phyloP scores from a whole-genome alignment of 2,888 invertebrate species.

The Coenonympha glycerion region DNA sequence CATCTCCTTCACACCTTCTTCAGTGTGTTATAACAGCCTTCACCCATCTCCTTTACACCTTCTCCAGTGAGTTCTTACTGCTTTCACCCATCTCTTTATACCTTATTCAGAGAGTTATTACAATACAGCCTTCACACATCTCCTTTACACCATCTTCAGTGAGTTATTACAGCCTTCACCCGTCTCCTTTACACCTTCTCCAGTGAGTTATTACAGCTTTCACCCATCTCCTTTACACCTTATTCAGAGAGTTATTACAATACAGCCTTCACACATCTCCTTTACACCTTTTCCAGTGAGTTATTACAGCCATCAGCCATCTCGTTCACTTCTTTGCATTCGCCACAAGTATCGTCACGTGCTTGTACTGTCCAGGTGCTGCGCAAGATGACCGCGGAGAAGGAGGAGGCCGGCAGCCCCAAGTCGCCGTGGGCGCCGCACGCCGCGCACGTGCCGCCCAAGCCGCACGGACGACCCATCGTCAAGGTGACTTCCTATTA shows the following conservation, averaged over 20 bases:
- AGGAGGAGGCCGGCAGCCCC: constrained; percentile 78
- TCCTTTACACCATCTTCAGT: neutral
- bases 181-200: no score
- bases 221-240: constrained; percentile 72
- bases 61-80: neutral
- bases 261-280: constrained; percentile 79
- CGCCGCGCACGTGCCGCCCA: constrained; percentile 36
- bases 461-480: constrained; percentile 71
- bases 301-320: neutral
- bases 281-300: constrained; percentile 90
- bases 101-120: no score
- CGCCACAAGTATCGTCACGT: no score
- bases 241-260: constrained; percentile 22
- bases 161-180: neutral
- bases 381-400: constrained; percentile 95
- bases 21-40: constrained; percentile 52
- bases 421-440: constrained; percentile 53
- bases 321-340: no score
- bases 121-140: constrained; percentile 25
- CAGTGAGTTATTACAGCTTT: constrained; percentile 38
- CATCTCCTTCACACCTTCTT: constrained; percentile 93
- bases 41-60: neutral
- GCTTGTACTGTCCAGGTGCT: constrained; percentile 72
- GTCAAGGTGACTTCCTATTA: no score
- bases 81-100: no score